Percentiles rank a stretch among this genome's conserved stretches.
Conservation (phyloP, 2,113 vertebrate genomes). For the Salvator merianae region DNA sequence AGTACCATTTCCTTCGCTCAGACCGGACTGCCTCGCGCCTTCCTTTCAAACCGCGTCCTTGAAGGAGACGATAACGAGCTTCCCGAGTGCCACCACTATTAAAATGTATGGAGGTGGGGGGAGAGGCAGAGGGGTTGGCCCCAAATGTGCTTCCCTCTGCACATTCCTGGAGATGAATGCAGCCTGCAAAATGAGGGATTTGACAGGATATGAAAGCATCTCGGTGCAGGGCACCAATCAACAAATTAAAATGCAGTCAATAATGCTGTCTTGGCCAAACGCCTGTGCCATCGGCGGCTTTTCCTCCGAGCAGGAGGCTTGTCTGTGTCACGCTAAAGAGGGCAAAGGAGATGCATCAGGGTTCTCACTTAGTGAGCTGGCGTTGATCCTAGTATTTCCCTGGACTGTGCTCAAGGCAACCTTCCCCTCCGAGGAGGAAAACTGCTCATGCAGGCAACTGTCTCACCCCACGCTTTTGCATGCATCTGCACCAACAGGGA, state of each 20-base stretch:
- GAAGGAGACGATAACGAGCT: too few species aligned
- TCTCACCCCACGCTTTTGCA: not conserved
- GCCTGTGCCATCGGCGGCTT: not conserved
- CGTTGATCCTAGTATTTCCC: not conserved
- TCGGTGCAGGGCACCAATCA: constrained; percentile 28
- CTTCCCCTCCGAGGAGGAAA: not conserved
- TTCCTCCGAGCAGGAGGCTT: constrained; percentile 10
- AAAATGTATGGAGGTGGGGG: too few species aligned
- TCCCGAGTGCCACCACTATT: too few species aligned
- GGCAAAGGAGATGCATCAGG: not conserved
- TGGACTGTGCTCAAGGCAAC: accelerated
- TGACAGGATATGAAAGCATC: constrained; percentile 54
- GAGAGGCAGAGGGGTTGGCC: constrained; percentile 23
- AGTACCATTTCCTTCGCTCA: too few species aligned
- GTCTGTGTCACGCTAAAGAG: not conserved
- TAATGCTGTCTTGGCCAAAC: constrained; percentile 3
- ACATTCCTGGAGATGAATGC: constrained; percentile 48
- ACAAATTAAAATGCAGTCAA: constrained; percentile 33
- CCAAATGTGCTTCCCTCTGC: constrained; percentile 54
- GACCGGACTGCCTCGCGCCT: too few species aligned
- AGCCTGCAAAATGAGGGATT: constrained; percentile 47
- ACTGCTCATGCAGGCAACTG: not conserved
- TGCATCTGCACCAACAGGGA: not conserved
- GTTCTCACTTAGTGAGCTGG: not conserved
- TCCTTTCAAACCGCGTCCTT: too few species aligned